Percentiles rank a stretch among this genome's conserved stretches.
These are phyloP conservation scores for Potamarius usumacintae DNA, from an alignment of 2,113 vertebrate genomes.

Conservation along the genomic window DNA sequence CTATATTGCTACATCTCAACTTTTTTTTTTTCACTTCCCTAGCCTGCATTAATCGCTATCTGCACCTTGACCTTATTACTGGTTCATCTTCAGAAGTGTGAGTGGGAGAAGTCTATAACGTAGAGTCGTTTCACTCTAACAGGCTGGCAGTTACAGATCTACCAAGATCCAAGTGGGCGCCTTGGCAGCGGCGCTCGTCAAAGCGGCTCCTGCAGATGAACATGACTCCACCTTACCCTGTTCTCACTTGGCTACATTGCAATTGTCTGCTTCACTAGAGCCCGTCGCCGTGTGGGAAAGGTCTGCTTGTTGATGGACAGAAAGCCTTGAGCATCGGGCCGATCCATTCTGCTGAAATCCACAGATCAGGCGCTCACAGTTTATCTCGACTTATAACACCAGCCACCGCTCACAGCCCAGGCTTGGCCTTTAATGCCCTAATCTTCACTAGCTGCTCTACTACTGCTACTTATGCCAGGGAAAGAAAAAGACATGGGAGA, in stretches of 20 bases:
- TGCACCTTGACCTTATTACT: slow-evolving; percentile 7
- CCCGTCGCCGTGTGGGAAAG: slow-evolving; percentile 74
- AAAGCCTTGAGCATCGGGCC: slow-evolving; percentile 72
- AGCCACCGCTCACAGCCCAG: slow-evolving; percentile 30
- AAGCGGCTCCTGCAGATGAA: slow-evolving; percentile 66
- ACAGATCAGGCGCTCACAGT: slow-evolving; percentile 67
- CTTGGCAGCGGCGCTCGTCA: slow-evolving; percentile 38
- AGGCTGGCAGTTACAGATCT: slow-evolving; percentile 66
- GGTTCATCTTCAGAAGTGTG: not conserved
- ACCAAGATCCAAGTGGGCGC: slow-evolving; percentile 66
- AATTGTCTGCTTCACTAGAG: slow-evolving; percentile 82
- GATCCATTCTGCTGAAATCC: slow-evolving; percentile 70
- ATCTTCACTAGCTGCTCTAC: slow-evolving; percentile 36
- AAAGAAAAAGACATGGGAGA: slow-evolving; percentile 43
- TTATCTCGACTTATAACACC: slow-evolving; percentile 66
- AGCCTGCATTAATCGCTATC: not conserved
- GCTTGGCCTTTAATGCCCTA: slow-evolving; percentile 48
- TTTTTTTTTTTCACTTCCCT: not conserved
- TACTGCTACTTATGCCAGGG: slow-evolving; percentile 33
- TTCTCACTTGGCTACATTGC: slow-evolving; percentile 81
- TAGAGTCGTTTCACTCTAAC: slow-evolving; percentile 43
- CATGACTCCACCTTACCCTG: slow-evolving; percentile 76
- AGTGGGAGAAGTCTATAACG: slow-evolving; percentile 32
- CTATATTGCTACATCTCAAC: not conserved
- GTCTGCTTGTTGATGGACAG: slow-evolving; percentile 76